A percentile compares a stretch with the other conserved stretches of the same genome.
Evolutionary conservation across 2,797 vertebrate species (phyloP).

Genomic region (Enteromius paludinosus): DNA sequence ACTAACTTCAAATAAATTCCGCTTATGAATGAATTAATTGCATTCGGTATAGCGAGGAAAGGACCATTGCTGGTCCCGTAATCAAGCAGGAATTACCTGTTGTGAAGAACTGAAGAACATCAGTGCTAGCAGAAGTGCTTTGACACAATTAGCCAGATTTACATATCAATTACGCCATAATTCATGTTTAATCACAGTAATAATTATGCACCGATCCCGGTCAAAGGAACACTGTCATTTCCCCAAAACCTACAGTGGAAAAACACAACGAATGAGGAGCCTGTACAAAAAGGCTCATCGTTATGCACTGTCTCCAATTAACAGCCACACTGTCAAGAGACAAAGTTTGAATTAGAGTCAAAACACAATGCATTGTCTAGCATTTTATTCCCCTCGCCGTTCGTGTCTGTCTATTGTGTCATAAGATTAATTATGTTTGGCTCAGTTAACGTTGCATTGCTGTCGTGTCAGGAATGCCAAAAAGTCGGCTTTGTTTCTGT

Average conservation of each 20-base stretch:
- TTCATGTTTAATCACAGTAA: slow-evolving; percentile 57
- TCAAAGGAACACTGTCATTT: slow-evolving; percentile 26
- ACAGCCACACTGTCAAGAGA: slow-evolving; percentile 26
- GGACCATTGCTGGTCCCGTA: background rate
- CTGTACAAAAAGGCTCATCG: slow-evolving; percentile 42
- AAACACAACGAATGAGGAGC: slow-evolving; percentile 20
- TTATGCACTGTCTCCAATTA: slow-evolving; percentile 46
- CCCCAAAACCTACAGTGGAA: slow-evolving; percentile 38
- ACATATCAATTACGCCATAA: slow-evolving; percentile 57
- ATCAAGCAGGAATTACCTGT: slow-evolving; percentile 6
- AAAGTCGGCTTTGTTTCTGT: background rate
- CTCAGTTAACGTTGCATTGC: slow-evolving; percentile 5
- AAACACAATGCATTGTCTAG: background rate
- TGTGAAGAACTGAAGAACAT: background rate
- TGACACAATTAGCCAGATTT: slow-evolving; percentile 55
- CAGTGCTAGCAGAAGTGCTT: slow-evolving; percentile 35
- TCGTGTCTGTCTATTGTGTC: background rate
- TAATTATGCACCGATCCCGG: slow-evolving; percentile 55
- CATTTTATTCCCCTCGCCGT: background rate
- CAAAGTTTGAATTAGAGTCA: slow-evolving; percentile 10
- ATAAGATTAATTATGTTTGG: slow-evolving; percentile 43
- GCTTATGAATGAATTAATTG: background rate
- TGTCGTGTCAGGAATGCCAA: slow-evolving; percentile 16
- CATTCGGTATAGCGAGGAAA: background rate
- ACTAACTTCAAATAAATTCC: background rate